Evolutionary conservation across 2,113 vertebrate species (phyloP).

Genomic region (Ameiurus melas): DNA sequence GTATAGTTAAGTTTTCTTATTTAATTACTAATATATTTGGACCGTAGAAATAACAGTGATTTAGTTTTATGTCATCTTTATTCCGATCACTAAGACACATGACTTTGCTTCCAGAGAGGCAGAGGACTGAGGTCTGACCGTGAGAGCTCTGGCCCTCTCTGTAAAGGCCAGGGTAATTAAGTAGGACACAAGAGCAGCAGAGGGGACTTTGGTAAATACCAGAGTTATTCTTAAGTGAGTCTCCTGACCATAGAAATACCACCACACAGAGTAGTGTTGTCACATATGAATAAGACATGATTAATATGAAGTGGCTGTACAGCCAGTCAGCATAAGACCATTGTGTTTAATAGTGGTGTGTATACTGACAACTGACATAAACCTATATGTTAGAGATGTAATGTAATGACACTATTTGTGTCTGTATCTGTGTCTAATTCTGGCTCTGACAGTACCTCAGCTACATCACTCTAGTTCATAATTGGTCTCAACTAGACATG

Average conservation of each 20-base stretch:
- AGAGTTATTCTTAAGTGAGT: slow-evolving; percentile 34
- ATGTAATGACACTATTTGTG: neutral
- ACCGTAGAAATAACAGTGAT: neutral
- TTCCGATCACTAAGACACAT: neutral
- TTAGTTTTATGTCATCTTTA: neutral
- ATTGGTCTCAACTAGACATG: neutral
- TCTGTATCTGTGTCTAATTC: neutral
- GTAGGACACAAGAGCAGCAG: slow-evolving; percentile 48
- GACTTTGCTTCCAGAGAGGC: neutral
- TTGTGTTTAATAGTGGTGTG: neutral
- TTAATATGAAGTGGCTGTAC: neutral
- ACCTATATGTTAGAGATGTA: neutral
- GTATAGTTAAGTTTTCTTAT: neutral
- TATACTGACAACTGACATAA: neutral
- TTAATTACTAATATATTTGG: neutral
- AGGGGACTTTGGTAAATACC: slow-evolving; percentile 41
- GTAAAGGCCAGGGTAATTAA: slow-evolving; percentile 49
- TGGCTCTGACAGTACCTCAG: too few species aligned
- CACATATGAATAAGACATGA: neutral
- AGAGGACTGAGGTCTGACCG: neutral
- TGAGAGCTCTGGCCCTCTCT: slow-evolving; percentile 35
- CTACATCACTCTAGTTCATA: neutral
- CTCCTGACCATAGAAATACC: slow-evolving; percentile 10
- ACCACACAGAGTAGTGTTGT: neutral
- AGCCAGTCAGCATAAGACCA: neutral